Base-by-base conservation (phyloP, 2,113 vertebrate genomes). In the Phylloscopus whistleri region DNA sequence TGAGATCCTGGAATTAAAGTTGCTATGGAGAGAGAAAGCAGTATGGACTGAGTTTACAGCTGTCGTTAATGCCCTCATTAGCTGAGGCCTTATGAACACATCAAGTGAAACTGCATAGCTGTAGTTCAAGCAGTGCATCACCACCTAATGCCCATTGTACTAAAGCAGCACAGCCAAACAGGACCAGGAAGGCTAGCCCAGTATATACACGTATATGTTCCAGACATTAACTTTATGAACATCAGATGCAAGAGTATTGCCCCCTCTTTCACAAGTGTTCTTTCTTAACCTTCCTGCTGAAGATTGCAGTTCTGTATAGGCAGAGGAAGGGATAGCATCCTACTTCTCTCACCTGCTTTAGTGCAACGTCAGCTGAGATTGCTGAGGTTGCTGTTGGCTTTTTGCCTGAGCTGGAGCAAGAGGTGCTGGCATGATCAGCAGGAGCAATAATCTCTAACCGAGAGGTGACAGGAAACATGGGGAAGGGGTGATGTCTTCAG, bases 1-100 rank as follows among this genome's bases (percentile, higher is more conserved):
- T 68, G 74, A 83, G 91, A 82, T 91, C 66, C 37, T 43, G 48
- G 56, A 80, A 80, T 94, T 87, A 53, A 90, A 94, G 92, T 92
- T 84, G 52, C 87, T 89, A 8, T 35, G 59, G 85, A 94, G 73
- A 79, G 68, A 73, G 49, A 84, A 74, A 83, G 80, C 75, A 87
- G 78, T 49, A 27, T 41, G 82, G 92, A 66, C 90, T 0, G 1
- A 84, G 62, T 52, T 93, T 94, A 85, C 56, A 79, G 87, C 87
- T 81, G 77, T 60, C 16, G 0, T 95, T 92, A 89, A 75, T 76
- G 74, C n/a, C 73, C 76, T 92, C 72, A 67, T 93, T 93, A 95
- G 67, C 2, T 74, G 83, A 81, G 79, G 55, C 87, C 64, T 88
- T 72, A 78, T 10, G 46, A 87, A 58, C 51, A 43, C 76, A 91